Percentiles rank a stretch among this genome's conserved stretches.
Evolutionary conservation across 2,797 vertebrate species (phyloP).

Genomic region (Pampus argenteus): DNA sequence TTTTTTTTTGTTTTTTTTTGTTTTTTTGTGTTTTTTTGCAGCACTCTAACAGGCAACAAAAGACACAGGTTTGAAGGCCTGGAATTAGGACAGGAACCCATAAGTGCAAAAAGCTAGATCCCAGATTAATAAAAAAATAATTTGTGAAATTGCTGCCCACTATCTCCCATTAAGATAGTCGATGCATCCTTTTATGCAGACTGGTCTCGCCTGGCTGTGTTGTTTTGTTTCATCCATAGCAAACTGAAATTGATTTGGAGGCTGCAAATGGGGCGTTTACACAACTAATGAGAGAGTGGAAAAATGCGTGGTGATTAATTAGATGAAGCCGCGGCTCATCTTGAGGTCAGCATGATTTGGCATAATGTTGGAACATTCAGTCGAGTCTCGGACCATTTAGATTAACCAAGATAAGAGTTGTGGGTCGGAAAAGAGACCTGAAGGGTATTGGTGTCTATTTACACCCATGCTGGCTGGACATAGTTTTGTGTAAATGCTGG

Average conservation of each 20-base stretch:
- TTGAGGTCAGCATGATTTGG: conserved; percentile 42
- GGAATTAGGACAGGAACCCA: background rate
- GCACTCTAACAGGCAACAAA: background rate
- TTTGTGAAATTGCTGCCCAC: background rate
- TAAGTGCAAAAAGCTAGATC: background rate
- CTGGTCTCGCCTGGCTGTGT: background rate
- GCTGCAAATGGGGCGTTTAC: conserved; percentile 19
- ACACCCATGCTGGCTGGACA: too few relatives aligned
- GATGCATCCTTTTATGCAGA: background rate
- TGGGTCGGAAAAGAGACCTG: background rate
- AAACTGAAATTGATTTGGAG: conserved; percentile 31
- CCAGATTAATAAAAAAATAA: background rate
- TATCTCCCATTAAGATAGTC: background rate
- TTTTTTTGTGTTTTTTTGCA: too few relatives aligned
- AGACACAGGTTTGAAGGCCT: conserved; percentile 14
- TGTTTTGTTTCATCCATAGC: conserved; percentile 13
- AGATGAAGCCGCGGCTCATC: conserved; percentile 27
- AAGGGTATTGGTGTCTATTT: background rate
- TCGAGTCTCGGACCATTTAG: conserved; percentile 3
- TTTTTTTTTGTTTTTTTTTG: too few relatives aligned
- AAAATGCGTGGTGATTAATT: conserved; percentile 39
- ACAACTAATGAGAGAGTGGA: conserved; percentile 27
- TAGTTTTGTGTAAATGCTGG: background rate
- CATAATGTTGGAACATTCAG: conserved; percentile 9
- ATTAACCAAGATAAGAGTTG: conserved; percentile 4